Base-by-base conservation (phyloP, 2,113 vertebrate species). In the Struthio camelus region DNA sequence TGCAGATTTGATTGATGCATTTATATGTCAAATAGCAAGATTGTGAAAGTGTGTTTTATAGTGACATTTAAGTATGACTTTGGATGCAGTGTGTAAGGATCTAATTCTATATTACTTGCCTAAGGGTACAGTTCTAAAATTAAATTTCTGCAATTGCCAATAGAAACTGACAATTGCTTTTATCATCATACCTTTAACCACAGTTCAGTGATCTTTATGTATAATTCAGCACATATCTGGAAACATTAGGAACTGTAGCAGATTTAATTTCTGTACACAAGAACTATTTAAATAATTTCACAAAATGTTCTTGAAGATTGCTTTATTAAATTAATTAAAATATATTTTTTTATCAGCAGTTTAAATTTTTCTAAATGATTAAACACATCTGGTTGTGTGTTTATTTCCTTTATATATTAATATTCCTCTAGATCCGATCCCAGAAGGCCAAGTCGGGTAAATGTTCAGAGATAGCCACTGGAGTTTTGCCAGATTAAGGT, bases 81-180 rank as follows among this genome's bases (percentile, higher is more conserved):
- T 24, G 77, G 80, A 82, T 94, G 81, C 51, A 44, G 23, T 22
- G 16, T 83, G 67, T 56, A 24, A 71, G 85, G 78, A 62, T 93
- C 59, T 87, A 83, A 85, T 80, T 53, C 89, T 93, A 1, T 85
- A 91, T 91, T 87, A 73, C 64, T 83, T 78, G 50, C 85, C 66
- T 59, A 44, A 46, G 32, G 50, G 27, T 50, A 53, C 10, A 34
- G 36, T 62, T 90, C 75, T 87, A 87, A 95, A 94, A 87, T 85
- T 80, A 82, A 85, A 87, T 59, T 40, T 91, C 80, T 73, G 62
- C 38, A 73, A 73, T 25, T 38, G 62, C 30, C 62, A 94, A 80
- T 44, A 62, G 83, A 89, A 96, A 72, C 40, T 54, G 73, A 84
- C 36, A 72, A 82, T 79, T 85, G 71, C 48, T 95, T 93, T 89